These are phyloP conservation scores for Arizona elegans DNA, from an alignment of 2,113 vertebrate species.

Conservation along the genomic window DNA sequence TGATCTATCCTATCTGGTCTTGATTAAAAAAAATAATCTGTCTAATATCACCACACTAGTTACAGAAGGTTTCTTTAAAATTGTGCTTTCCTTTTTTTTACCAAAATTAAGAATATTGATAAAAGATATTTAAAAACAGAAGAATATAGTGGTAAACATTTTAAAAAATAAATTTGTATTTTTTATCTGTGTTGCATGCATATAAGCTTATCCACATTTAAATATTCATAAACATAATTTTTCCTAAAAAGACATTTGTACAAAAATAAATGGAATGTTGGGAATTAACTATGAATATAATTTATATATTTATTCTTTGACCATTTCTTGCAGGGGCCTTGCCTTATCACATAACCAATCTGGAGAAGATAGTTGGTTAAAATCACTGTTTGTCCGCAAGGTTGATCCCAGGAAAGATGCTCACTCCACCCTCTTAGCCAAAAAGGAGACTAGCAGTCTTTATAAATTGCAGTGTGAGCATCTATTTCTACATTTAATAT, in stretches of 20 bases:
- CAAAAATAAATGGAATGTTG: background rate
- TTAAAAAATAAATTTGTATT: background rate
- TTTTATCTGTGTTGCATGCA: background rate
- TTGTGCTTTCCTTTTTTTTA: background rate
- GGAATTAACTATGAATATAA: background rate
- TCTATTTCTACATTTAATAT: background rate
- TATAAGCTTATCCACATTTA: background rate
- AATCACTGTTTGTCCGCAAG: slow-evolving; percentile 94
- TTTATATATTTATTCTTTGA: slow-evolving; percentile 10
- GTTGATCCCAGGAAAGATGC: slow-evolving; percentile 96
- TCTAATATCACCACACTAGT: background rate
- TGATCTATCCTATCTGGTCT: background rate
- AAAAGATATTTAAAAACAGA: background rate
- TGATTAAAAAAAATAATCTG: background rate
- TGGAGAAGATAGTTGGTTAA: slow-evolving; percentile 92
- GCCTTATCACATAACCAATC: slow-evolving; percentile 64
- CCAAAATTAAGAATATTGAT: background rate
- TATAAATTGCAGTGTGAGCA: slow-evolving; percentile 96
- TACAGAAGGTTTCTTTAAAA: background rate
- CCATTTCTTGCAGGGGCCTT: slow-evolving; percentile 69
- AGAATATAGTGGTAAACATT: background rate
- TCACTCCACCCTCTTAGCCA: slow-evolving; percentile 94
- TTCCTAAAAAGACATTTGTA: background rate
- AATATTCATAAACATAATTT: background rate
- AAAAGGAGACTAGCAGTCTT: slow-evolving; percentile 92